Evolutionary conservation across 2,888 invertebrate species (phyloP).

Genomic region (Philhelius pedissequus): DNA sequence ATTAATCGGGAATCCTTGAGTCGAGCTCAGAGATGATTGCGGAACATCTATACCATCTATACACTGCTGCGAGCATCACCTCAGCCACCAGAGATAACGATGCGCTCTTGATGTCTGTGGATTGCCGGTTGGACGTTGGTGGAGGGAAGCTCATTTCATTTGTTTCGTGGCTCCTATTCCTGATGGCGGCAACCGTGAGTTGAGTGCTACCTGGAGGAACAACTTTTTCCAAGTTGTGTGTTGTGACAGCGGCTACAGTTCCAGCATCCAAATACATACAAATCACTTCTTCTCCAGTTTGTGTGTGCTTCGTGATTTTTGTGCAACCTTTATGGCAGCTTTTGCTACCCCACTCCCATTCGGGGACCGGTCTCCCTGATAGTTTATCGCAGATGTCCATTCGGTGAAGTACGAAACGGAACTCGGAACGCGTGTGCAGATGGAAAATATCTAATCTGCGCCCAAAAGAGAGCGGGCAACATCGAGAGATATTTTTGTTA

Average conservation of each 20-base stretch:
- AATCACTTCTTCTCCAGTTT: constrained; percentile 56
- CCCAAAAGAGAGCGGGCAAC: constrained; percentile 65
- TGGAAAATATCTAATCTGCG: constrained; percentile 64
- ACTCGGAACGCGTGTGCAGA: constrained; percentile 71
- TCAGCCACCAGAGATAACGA: constrained; percentile 30
- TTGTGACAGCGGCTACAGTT: constrained; percentile 45
- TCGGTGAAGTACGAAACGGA: constrained; percentile 79
- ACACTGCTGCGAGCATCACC: neutral
- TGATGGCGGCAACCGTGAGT: constrained; percentile 72
- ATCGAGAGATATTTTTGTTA: constrained; percentile 47
- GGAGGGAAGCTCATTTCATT: constrained; percentile 63
- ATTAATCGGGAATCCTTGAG: constrained; percentile 47
- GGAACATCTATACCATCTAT: constrained; percentile 24
- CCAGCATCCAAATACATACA: constrained; percentile 65
- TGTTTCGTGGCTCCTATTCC: constrained; percentile 57
- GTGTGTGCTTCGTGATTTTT: constrained; percentile 70
- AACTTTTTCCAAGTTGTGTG: constrained; percentile 61
- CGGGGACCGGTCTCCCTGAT: constrained; percentile 72
- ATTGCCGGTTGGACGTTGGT: constrained; percentile 49
- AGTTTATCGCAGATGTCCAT: constrained; percentile 80
- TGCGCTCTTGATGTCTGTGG: constrained; percentile 45
- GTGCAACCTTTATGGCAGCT: constrained; percentile 74
- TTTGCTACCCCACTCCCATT: constrained; percentile 70
- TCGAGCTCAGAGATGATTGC: constrained; percentile 40
- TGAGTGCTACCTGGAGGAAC: constrained; percentile 64